Base-by-base conservation (phyloP, 2,797 vertebrate species). In the Petrocephalus sullivani region DNA sequence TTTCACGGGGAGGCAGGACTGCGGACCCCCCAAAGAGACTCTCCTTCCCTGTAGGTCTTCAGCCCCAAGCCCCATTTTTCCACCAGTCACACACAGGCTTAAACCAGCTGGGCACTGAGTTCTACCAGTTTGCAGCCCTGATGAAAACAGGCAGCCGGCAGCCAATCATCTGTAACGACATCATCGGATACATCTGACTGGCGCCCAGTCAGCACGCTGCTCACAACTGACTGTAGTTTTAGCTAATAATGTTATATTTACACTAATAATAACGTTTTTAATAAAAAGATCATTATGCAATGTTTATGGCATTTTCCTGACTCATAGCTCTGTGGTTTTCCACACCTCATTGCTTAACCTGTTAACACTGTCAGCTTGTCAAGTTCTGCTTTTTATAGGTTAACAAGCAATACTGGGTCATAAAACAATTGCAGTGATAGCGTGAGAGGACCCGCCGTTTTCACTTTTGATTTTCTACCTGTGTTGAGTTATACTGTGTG, bases 91-190 rank as follows among this genome's bases (percentile, higher is more conserved):
- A 98, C 92, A 96, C 96, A 46, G 96, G 97, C 87, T 94, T 98
- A 0, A 94, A 97, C 8, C 96, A 98, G 86, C 89, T 95, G 87
- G 96, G 97, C 89, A 91, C 96, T 0, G 97, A 98, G 90, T 96
- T 97, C 90, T 95, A 97, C 90, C 96, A 94, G 90, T 98, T 98
- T 90, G 96, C 96, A 0, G 96, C 97, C 14, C 96, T 98, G 83
- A 97, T 98, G 97, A 98, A 97, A 93, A 97, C 97, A n/a, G 97
- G 98, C 90, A 99, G 98, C 90, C 96, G 98, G 86, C 97, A 98
- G 86, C 98, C 98, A 89, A 97, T 99, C 93, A 98, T 99, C 94
- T 99, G 98, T 94, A 98, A 96, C 9, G 97, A 99, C 88, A 95
- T 97, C 88, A 97, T 98, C 85, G 97, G 97, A 92, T 99, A 98